These are phyloP conservation scores for Circaetus cinerascens DNA, from an alignment of 2,113 vertebrate species.

Conservation along the genomic window DNA sequence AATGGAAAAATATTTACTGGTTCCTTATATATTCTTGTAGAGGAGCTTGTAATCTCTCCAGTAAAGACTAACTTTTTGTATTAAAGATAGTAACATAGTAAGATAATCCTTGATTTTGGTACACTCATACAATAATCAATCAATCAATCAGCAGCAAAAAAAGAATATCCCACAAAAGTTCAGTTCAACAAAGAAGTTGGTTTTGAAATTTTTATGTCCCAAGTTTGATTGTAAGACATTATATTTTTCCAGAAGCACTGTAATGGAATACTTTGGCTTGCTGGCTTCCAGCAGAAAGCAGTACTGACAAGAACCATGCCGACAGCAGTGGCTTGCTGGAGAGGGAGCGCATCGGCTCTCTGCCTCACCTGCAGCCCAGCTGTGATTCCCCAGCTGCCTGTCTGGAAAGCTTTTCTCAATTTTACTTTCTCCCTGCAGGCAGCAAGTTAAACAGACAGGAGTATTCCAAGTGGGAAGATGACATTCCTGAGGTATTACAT, in stretches of 20 bases:
- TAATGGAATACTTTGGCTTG: not conserved
- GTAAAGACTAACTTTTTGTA: not conserved
- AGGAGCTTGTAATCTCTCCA: not conserved
- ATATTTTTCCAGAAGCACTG: not conserved
- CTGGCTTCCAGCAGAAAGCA: not conserved
- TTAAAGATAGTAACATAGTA: not conserved
- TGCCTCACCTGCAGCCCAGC: conserved; percentile 29
- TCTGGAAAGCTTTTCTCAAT: not conserved
- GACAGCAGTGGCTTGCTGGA: not conserved
- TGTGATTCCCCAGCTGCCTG: not conserved
- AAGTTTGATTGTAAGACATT: not conserved
- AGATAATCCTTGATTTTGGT: not conserved
- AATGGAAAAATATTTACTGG: not conserved
- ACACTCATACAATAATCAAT: not conserved
- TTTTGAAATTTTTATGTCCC: not conserved
- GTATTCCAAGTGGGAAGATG: not conserved
- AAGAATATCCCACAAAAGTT: not conserved
- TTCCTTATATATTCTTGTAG: not conserved
- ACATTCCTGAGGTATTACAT: not conserved
- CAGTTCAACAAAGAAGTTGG: not conserved
- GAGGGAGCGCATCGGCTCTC: not conserved
- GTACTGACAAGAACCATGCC: not conserved
- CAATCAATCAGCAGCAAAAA: not conserved
- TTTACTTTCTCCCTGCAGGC: not conserved
- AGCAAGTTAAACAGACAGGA: not conserved